A percentile compares a stretch with the other conserved stretches of the same genome.
Evolutionary conservation across 2,888 invertebrate genomes (phyloP).

Genomic region (Trichopria drosophilae): DNA sequence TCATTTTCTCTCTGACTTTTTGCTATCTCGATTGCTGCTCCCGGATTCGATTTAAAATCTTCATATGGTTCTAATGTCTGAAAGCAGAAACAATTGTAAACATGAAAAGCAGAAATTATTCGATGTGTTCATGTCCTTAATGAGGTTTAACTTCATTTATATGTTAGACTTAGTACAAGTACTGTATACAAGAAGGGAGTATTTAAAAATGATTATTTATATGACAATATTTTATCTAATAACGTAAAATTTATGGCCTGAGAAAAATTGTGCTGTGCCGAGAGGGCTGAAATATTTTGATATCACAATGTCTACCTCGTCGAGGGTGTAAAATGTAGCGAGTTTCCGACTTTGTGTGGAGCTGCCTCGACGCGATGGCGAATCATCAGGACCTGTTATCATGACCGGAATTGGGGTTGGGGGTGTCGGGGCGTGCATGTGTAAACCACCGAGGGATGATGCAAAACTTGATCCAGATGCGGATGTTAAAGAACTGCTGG

Average conservation of each 20-base stretch:
- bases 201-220: too few species aligned
- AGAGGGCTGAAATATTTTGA: too few species aligned
- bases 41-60: conserved; percentile 6
- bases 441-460: conserved; percentile 50
- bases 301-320: conserved; percentile 47
- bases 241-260: too few species aligned
- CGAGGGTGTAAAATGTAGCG: conserved; percentile 48
- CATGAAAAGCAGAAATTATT: too few species aligned
- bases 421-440: conserved; percentile 63
- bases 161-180: too few species aligned
- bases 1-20: conserved; percentile 36
- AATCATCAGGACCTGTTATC: conserved; percentile 56
- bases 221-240: too few species aligned
- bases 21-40: conserved; percentile 13
- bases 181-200: too few species aligned
- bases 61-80: too few species aligned
- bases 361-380: conserved; percentile 42
- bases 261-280: too few species aligned
- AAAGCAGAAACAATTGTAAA: too few species aligned
- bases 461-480: conserved; percentile 59
- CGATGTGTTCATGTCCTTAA: too few species aligned
- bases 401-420: conserved; percentile 59
- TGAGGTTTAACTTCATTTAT: too few species aligned
- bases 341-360: conserved; percentile 36
- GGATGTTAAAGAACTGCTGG: conserved; percentile 68